Evolutionary conservation across 2,888 invertebrate species (phyloP), one percentile per base, ranked within the genome.

Genomic region (Amorpha juglandis): DNA sequence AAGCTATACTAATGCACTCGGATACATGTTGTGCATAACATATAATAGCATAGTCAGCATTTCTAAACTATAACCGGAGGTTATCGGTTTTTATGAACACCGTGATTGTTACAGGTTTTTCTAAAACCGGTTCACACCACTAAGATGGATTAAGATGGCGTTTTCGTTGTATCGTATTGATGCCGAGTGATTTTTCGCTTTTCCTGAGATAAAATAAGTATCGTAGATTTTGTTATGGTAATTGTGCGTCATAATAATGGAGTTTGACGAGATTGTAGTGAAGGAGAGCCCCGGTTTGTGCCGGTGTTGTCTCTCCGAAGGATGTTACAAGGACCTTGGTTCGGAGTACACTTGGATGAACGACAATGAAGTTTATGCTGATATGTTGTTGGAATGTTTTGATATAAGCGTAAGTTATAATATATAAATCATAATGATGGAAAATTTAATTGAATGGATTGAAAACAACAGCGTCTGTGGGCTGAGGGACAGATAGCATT

Each of bases 241-340:
- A 68, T 69, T 45, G 78, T 78, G 72, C 76, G 67, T 65, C 27
- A 42, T 64, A 42, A 88, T 71, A 66, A 92, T 93, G 92, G 91
- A 92, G 68, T 91, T 91, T 63, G 88, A 89, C 65, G 88, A 90
- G 65, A 86, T 92, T 38, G 82, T 89, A 16, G 89, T 92, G 66
- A 93, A 92, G 69, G 91, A 92, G 70, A 91, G 86, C 81, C 92
- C 92, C 64, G 92, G 92, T 55, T 78, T 93, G 0, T 93, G 93
- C 87, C 91, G 93, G 81, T 93, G 93, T 74, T 93, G 93, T 71
- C 83, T 93, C 2, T 92, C 92, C 0, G 93, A 93, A 74, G 93
- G 93, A 45, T 92, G 92, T 68, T 93, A 93, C 74, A 93, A 93
- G 68, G 92, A 92, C 68, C 73, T 93, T 66, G 86, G 89, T 0